Conservation (phyloP, 2,113 vertebrate species). For the Redunca redunca region DNA sequence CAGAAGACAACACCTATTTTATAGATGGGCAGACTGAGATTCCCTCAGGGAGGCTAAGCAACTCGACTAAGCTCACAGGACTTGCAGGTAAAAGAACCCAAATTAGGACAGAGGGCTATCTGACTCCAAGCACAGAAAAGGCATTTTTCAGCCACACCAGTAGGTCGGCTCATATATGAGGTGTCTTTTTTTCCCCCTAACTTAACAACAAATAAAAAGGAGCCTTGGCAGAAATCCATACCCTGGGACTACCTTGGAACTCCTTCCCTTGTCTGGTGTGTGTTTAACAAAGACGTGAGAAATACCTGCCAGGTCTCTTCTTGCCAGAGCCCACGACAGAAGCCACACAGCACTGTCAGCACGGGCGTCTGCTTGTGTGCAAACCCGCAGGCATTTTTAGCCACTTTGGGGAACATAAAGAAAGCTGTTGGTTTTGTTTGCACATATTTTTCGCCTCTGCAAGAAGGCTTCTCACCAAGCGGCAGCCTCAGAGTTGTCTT, state of each 20-base stretch:
- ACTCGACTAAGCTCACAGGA: neutral
- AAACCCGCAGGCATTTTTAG: conserved; percentile 81
- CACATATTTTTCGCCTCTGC: conserved; percentile 76
- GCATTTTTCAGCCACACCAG: neutral
- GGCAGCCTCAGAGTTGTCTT: conserved; percentile 67
- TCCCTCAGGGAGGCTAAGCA: neutral
- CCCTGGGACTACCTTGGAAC: conserved; percentile 41
- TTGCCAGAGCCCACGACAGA: conserved; percentile 72
- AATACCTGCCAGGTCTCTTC: conserved; percentile 70
- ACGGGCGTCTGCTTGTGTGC: conserved; percentile 79
- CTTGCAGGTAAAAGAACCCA: neutral
- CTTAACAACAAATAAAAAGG: conserved; percentile 47
- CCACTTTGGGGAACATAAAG: conserved; percentile 78
- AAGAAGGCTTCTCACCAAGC: conserved; percentile 74
- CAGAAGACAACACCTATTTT: neutral
- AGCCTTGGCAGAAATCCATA: conserved; percentile 59
- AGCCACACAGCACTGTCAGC: conserved; percentile 70
- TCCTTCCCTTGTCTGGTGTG: conserved; percentile 37
- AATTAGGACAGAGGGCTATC: neutral
- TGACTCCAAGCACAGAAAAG: neutral
- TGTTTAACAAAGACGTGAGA: conserved; percentile 62
- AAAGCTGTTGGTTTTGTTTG: conserved; percentile 80
- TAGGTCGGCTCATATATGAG: neutral
- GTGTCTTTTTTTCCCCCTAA: neutral
- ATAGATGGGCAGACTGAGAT: neutral